Base-by-base conservation (phyloP, 2,113 vertebrate genomes). In the Gymnarchus niloticus region DNA sequence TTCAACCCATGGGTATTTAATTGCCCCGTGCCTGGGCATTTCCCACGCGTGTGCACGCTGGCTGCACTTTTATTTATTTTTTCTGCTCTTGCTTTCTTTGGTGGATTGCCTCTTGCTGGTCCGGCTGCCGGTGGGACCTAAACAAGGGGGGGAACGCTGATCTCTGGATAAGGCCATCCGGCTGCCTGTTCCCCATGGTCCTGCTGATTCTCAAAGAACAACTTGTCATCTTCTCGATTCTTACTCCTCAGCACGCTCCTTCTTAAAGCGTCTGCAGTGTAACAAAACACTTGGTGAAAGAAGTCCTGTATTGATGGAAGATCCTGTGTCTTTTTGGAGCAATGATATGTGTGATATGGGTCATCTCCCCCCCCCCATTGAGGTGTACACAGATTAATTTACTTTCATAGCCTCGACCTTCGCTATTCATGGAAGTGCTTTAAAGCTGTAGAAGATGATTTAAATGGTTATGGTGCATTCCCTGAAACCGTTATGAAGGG, bases 1-100 rank as follows among this genome's bases (percentile, higher is more conserved):
- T 90, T 87, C 87, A 87, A 88, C 86, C 89, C 84, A 85, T 86
- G 86, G 56, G 61, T 88, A 89, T 91, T 93, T 94, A 92, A 93
- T 92, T 92, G 91, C 89, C 87, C 85, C 85, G 85, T 83, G 85
- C 89, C 87, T 69, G 90, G 92, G 87, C 89, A 88, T 92, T 91
- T 90, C 92, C 89, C 90, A 88, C 91, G 88, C 89, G 89, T 82
- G 76, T 88, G 84, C 87, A 87, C 89, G 90, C 65, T 33, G 33
- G 65, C 65, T 17, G 3, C 65, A 41, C 28, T 12, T 19, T 41
- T 6, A 14, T 17, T 52, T 6, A 9, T 52, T 73, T 73, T n/a
- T n/a, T n/a, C n/a, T n/a, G n/a, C n/a, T n/a, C n/a, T n/a, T n/a
- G n/a, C 65, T 17, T 17, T 3, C 65, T 19, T 6, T 41, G 65